Evolutionary conservation across 92 coral and sea anemone genomes (phyloP).

Genomic region (Paragorgia papillata): DNA sequence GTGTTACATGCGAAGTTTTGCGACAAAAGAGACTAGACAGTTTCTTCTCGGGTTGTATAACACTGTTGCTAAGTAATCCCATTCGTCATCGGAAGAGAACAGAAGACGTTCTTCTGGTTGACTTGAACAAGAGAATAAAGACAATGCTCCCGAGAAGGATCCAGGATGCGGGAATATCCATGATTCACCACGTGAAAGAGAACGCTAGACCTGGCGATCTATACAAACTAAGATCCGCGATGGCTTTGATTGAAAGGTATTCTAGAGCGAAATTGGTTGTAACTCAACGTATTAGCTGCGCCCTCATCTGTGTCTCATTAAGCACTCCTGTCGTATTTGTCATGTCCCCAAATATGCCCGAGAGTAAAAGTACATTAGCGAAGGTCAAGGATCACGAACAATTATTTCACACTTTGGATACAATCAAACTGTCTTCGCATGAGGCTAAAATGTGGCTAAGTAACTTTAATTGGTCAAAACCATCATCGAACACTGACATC

Average conservation of each 20-base stretch:
- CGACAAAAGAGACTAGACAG: not conserved
- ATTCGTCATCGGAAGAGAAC: not conserved
- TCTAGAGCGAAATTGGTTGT: slow-evolving; percentile 37
- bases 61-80: slow-evolving; percentile 18
- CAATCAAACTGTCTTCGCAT: slow-evolving; percentile 7
- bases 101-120: slow-evolving; percentile 24
- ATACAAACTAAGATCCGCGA: slow-evolving; percentile 8
- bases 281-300: slow-evolving; percentile 41
- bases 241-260: slow-evolving; percentile 26
- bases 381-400: too few relatives aligned
- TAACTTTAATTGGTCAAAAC: slow-evolving; percentile 43
- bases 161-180: not conserved
- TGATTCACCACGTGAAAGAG: slow-evolving; percentile 19
- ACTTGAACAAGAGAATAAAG: slow-evolving; percentile 1
- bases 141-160: slow-evolving; percentile 25
- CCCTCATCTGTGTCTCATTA: slow-evolving; percentile 44
- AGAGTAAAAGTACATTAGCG: not conserved
- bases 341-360: slow-evolving; percentile 29
- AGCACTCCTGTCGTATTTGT: slow-evolving; percentile 41
- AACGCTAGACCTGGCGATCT: not conserved
- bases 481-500: slow-evolving; percentile 28
- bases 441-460: slow-evolving; percentile 31
- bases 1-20: not conserved
- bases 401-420: slow-evolving; percentile 27
- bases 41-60: slow-evolving; percentile 6